These are phyloP conservation scores for Eubasilissa regina DNA, from an alignment of 1,140 invertebrate genomes.

Conservation along the genomic window DNA sequence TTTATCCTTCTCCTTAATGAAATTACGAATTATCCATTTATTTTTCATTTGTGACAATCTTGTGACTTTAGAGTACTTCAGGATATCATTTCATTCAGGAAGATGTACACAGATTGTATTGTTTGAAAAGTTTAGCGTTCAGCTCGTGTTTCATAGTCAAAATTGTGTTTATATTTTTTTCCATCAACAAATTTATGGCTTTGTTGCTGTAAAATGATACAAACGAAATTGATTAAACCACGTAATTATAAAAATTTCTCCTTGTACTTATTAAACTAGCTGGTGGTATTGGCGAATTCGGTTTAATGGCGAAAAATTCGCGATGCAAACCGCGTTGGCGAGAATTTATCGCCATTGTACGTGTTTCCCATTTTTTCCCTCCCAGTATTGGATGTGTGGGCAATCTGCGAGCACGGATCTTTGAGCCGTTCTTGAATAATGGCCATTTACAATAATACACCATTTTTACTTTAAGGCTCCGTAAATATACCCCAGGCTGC, in stretches of 20 bases:
- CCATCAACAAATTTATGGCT: too few species aligned
- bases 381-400: constrained; percentile 41
- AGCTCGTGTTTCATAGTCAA: too few species aligned
- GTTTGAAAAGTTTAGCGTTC: too few species aligned
- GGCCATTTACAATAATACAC: constrained; percentile 39
- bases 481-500: constrained; percentile 37
- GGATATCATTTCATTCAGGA: too few species aligned
- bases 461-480: constrained; percentile 40
- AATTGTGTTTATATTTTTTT: too few species aligned
- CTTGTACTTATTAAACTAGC: background rate
- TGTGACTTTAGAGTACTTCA: too few species aligned
- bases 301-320: constrained; percentile 54
- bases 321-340: constrained; percentile 53
- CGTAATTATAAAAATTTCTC: constrained; percentile 10
- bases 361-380: constrained; percentile 50
- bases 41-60: too few species aligned
- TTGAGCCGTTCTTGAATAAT: constrained; percentile 42
- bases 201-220: too few species aligned
- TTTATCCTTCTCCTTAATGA: too few species aligned
- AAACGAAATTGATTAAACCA: background rate
- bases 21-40: too few species aligned
- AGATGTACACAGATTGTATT: too few species aligned
- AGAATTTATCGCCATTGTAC: constrained; percentile 51
- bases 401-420: constrained; percentile 34
- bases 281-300: constrained; percentile 34